phyloP scores from a whole-genome alignment of 1,140 invertebrate genomes.

The Drosophila kanapiae region DNA sequence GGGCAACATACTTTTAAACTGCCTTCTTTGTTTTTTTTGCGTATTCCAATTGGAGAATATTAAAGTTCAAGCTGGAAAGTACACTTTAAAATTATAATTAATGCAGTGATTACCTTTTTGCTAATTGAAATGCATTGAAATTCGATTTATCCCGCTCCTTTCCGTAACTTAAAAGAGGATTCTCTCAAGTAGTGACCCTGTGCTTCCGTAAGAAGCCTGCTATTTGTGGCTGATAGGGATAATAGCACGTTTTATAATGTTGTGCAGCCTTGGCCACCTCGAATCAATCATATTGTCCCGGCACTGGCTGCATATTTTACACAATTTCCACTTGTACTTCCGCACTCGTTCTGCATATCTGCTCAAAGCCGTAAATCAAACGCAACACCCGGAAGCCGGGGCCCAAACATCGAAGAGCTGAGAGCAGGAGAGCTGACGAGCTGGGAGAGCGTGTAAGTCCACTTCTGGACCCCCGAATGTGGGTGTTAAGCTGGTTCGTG shows the following conservation, averaged over 20 bases:
- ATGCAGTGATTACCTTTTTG: too few relatives aligned
- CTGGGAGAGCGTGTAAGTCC: conserved; percentile 16
- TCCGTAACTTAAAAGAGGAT: too few relatives aligned
- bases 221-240: not conserved
- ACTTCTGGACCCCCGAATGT: conserved; percentile 13
- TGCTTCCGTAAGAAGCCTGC: not conserved
- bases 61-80: not conserved
- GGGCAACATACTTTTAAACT: not conserved
- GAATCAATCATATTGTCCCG: conserved; percentile 23
- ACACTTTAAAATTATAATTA: not conserved
- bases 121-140: not conserved
- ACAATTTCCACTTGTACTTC: conserved; percentile 20
- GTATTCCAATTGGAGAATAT: not conserved
- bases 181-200: not conserved
- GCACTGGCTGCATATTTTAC: conserved; percentile 33
- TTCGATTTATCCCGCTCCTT: too few relatives aligned
- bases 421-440: not conserved
- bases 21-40: not conserved
- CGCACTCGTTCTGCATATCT: conserved; percentile 6
- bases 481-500: conserved; percentile 24
- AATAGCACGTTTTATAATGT: not conserved
- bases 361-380: conserved; percentile 44
- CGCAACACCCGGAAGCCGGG: conserved; percentile 41
- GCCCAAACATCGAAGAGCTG: conserved; percentile 24
- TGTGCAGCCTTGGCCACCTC: not conserved